Base-by-base conservation (phyloP, 1,140 invertebrate species). In the Pissodes strobi region DNA sequence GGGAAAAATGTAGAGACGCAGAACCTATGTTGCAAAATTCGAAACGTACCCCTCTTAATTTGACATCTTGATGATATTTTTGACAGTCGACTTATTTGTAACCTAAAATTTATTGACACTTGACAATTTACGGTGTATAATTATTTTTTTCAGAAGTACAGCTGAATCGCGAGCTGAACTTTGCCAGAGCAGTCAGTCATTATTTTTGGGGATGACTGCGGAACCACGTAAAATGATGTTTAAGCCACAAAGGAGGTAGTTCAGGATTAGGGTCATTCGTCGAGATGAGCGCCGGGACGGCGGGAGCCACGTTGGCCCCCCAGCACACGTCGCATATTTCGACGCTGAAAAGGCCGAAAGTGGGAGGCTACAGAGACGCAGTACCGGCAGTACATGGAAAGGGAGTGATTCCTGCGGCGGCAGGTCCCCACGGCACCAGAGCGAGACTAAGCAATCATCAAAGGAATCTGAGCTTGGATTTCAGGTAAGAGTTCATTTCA, bases 401-500 rank as follows among this genome's bases (percentile, higher is more conserved):
- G 66, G 59, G 59, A 12, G 51, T 43, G 9, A 13, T 5, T 21
- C 15, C 46, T 18, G 9, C 13, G 25, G 15, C 5, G 10, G 39
- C 13, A 45, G 13, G 13, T 18, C 13, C 22, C 9, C 48, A 39
- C 3, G 15, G 80, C 46, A 70, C 74, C 45, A 84, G 86, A 70
- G 83, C 82, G 64, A 81, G 86, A 72, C 79, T 88, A 71, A 86
- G 85, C 68, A 88, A 85, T 66, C 89, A 90, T 79, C 89, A 90
- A 79, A 83, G 89, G 72, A 90, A 90, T 79, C 83, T 89, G 66
- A 90, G 88, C 73, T 80, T 90, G 64, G 89, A 90, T 77, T 90
- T 89, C 74, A 86, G 87, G 87, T 89, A 69, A 73, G 69, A 62
- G 12, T n/a, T n/a, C n/a, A n/a, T n/a, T n/a, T n/a, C n/a, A n/a